A percentile compares a stretch with the other conserved stretches of the same genome.
phyloP scores from a whole-genome alignment of 2,113 vertebrate genomes.

The Macrotis lagotis region DNA sequence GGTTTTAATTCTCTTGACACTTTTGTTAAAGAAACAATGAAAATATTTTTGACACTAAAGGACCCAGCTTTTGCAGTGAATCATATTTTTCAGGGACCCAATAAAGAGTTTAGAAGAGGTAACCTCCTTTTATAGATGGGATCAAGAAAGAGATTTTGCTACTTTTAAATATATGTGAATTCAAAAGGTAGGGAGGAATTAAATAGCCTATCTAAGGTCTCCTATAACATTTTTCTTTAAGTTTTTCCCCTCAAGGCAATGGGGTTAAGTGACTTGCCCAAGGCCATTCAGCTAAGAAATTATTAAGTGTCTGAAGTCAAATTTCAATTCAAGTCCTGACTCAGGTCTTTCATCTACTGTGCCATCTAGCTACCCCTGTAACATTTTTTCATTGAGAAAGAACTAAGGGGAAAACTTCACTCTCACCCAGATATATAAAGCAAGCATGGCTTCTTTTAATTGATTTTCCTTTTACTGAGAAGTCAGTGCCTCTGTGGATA shows the following conservation, averaged over 20 bases:
- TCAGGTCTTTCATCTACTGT: too few relatives aligned
- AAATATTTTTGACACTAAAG: not conserved
- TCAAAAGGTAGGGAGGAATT: not conserved
- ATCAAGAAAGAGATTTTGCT: not conserved
- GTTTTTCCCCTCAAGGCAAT: too few relatives aligned
- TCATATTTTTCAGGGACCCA: not conserved
- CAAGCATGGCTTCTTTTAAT: not conserved
- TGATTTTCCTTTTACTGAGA: not conserved
- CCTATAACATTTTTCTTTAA: constrained; percentile 38
- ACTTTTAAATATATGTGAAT: not conserved
- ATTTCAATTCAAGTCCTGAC: too few relatives aligned
- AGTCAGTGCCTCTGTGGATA: not conserved
- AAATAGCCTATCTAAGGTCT: not conserved
- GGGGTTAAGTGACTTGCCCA: too few relatives aligned
- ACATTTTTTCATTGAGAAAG: constrained; percentile 17
- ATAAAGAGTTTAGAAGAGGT: constrained; percentile 3
- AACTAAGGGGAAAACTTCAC: not conserved
- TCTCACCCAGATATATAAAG: not conserved
- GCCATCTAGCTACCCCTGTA: too few relatives aligned
- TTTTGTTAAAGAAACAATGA: not conserved
- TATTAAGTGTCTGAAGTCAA: too few relatives aligned
- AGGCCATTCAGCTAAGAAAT: too few relatives aligned
- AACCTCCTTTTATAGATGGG: constrained; percentile 7
- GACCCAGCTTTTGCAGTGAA: constrained; percentile 27
- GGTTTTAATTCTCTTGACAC: not conserved